phyloP scores from a whole-genome alignment of 1,140 invertebrate species.

The Drosophila parabipectinata region DNA sequence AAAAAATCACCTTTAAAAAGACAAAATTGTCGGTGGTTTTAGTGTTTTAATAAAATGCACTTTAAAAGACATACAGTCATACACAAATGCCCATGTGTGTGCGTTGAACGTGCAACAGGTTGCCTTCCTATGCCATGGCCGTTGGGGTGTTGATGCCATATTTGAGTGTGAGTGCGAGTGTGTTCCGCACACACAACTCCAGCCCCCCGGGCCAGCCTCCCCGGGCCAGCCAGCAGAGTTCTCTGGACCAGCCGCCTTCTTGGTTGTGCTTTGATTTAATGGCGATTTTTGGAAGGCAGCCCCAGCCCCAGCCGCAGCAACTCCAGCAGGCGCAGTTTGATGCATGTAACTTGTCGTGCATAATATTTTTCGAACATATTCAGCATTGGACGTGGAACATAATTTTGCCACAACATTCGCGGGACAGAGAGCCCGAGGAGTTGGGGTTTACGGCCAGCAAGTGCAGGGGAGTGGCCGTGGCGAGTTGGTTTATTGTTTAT shows the following conservation, averaged over 20 bases:
- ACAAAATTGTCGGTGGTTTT: slow-evolving; percentile 24
- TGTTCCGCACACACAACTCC: slow-evolving; percentile 2
- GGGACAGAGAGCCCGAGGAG: slow-evolving; percentile 23
- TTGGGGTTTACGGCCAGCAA: neutral
- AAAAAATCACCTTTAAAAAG: neutral
- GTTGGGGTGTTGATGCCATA: slow-evolving; percentile 15
- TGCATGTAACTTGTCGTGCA: slow-evolving; percentile 76
- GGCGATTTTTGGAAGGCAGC: slow-evolving; percentile 54
- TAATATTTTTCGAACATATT: slow-evolving; percentile 73
- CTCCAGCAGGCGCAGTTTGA: slow-evolving; percentile 60
- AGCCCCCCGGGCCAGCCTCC: neutral
- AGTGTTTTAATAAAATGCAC: slow-evolving; percentile 59
- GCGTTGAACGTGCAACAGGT: slow-evolving; percentile 62
- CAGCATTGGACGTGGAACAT: slow-evolving; percentile 73
- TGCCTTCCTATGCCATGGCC: slow-evolving; percentile 43
- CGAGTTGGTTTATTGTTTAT: slow-evolving; percentile 46
- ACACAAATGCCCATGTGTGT: slow-evolving; percentile 16
- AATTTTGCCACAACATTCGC: slow-evolving; percentile 55
- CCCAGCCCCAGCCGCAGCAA: slow-evolving; percentile 4
- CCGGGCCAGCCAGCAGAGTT: slow-evolving; percentile 1
- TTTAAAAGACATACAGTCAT: slow-evolving; percentile 42
- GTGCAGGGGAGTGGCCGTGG: slow-evolving; percentile 52
- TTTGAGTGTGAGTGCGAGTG: slow-evolving; percentile 10
- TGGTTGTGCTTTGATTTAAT: slow-evolving; percentile 67
- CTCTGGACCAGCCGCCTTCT: slow-evolving; percentile 47